Evolutionary conservation across 2,797 vertebrate genomes (phyloP).

Genomic region (Sebastolobus altivelis): DNA sequence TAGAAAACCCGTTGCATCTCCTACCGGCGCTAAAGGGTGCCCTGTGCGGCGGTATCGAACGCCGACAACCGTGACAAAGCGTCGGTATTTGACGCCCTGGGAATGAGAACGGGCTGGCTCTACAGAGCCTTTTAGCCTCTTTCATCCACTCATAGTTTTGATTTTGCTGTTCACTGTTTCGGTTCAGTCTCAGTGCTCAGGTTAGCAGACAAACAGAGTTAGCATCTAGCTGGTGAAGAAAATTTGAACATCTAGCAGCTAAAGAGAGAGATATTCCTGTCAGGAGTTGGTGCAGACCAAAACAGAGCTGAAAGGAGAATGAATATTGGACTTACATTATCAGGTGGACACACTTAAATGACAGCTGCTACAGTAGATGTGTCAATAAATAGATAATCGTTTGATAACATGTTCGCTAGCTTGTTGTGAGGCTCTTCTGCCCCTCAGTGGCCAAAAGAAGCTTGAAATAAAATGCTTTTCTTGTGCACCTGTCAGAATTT

Average conservation of each 20-base stretch:
- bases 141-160: background rate
- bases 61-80: too few relatives aligned
- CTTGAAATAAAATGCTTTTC: background rate
- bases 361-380: background rate
- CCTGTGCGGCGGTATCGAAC: too few relatives aligned
- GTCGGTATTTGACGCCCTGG: too few relatives aligned
- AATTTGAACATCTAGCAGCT: background rate
- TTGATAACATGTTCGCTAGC: background rate
- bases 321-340: background rate
- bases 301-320: background rate
- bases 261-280: background rate
- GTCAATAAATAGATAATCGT: background rate
- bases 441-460: background rate
- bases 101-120: background rate
- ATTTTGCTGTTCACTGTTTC: background rate
- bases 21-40: too few relatives aligned
- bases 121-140: background rate
- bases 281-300: background rate
- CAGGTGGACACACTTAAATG: background rate
- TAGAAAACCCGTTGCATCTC: too few relatives aligned
- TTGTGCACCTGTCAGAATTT: constrained; percentile 86
- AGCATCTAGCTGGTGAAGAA: background rate
- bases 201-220: background rate
- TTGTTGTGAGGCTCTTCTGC: background rate
- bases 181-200: too few relatives aligned